Base-by-base conservation (phyloP, 2,888 invertebrate genomes). In the Lasius fuliginosus region DNA sequence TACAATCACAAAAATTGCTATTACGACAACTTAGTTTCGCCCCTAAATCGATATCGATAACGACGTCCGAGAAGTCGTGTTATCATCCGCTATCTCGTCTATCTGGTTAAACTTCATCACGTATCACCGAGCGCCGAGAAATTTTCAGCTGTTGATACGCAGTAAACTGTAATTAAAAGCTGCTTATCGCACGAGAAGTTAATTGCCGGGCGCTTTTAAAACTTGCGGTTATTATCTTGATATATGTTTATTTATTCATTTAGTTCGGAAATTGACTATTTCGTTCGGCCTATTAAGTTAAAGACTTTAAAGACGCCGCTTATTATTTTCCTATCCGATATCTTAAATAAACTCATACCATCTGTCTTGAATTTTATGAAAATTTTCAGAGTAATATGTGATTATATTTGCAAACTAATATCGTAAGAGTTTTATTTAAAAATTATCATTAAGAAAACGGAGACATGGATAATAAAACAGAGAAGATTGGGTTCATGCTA, bases 401-500 rank as follows among this genome's bases (percentile, higher is more conserved):
- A 49, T 40, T 27, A 18, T n/a, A 27, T 12, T 33, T 40, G 42
- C 6, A 60, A 46, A 46, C 23, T 30, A 15, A 36, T 79, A 11
- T 71, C 27, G 5, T 8, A 15, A 18, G 3, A 69, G 1, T 9
- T 0, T 46, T 40, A 11, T 46, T 60, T 12, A 46, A 60, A 71
- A 79, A 40, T 77, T 11, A 23, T 71, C 36, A 46, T 60, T 60
- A 46, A 42, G 27, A 40, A 68, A 58, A 42, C 11, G 15, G 56
- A 36, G 12, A 77, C 58, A 42, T 23, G 36, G 36, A 77, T 40
- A 56, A 79, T 60, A 15, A 56, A 79, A 65, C 33, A 27, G 30
- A 36, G n/a, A 69, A 73, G 60, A 79, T 79, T 73, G 42, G 6
- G 33, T 60, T 69, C 42, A 33, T 58, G 79, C 79, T 81, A 81